Conservation (phyloP, 2,797 vertebrate genomes). For the Holocentrus rufus region DNA sequence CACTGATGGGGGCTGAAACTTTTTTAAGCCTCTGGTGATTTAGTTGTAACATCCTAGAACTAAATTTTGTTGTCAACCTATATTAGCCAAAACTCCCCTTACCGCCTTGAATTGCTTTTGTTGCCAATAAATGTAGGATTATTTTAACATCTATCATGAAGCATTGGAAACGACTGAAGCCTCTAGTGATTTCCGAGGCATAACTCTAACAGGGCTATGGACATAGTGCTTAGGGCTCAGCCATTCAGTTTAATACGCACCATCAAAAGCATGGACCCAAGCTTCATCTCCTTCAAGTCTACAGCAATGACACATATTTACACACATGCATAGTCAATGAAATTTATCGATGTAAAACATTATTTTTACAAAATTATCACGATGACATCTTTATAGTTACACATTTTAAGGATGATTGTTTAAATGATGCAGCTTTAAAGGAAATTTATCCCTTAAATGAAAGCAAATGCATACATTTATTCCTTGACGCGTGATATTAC, state of each 20-base stretch:
- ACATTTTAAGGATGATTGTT: slow-evolving; percentile 22
- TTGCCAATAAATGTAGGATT: slow-evolving; percentile 62
- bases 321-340: slow-evolving; percentile 59
- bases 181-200: slow-evolving; percentile 54
- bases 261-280: slow-evolving; percentile 41
- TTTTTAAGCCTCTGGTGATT: slow-evolving; percentile 51
- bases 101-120: slow-evolving; percentile 49
- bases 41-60: slow-evolving; percentile 37
- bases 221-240: slow-evolving; percentile 49
- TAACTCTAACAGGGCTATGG: slow-evolving; percentile 39
- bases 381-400: slow-evolving; percentile 19
- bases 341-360: slow-evolving; percentile 48
- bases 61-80: slow-evolving; percentile 47
- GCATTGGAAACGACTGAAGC: slow-evolving; percentile 36
- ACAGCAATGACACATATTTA: slow-evolving; percentile 44
- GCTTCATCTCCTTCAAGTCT: slow-evolving; percentile 56
- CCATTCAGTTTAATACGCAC: slow-evolving; percentile 62
- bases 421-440: slow-evolving; percentile 19
- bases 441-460: slow-evolving; percentile 18
- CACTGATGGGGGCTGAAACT: slow-evolving; percentile 26
- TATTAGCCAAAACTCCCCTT: slow-evolving; percentile 29
- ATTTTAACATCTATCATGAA: slow-evolving; percentile 57
- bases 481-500: slow-evolving; percentile 19
- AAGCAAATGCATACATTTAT: slow-evolving; percentile 27
- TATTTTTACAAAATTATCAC: slow-evolving; percentile 24